Conservation (phyloP, 2,888 invertebrate species). For the Hyposoter dolosus region DNA sequence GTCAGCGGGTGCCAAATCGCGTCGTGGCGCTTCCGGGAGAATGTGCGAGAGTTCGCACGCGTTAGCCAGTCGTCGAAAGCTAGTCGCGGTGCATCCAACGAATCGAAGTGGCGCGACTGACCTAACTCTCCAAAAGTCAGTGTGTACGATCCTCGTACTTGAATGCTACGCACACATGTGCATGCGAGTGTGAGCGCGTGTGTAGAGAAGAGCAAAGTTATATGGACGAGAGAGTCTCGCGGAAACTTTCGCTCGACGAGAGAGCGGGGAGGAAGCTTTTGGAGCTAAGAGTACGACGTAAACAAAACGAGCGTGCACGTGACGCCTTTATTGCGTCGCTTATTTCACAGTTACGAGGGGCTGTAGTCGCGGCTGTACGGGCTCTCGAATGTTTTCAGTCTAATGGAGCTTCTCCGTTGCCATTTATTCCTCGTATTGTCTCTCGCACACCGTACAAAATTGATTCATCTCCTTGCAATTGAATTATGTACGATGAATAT, state of each 20-base stretch:
- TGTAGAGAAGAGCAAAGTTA: slow-evolving; percentile 27
- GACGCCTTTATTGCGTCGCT: slow-evolving; percentile 72
- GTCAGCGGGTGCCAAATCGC: slow-evolving; percentile 45
- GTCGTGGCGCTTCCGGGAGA: slow-evolving; percentile 57
- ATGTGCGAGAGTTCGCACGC: slow-evolving; percentile 35
- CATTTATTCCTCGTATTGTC: slow-evolving; percentile 40
- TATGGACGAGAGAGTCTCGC: slow-evolving; percentile 53
- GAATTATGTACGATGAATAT: background rate
- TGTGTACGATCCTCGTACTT: slow-evolving; percentile 38
- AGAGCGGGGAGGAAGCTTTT: slow-evolving; percentile 38
- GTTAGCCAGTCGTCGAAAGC: slow-evolving; percentile 14
- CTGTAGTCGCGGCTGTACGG: slow-evolving; percentile 42
- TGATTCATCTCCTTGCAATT: slow-evolving; percentile 17
- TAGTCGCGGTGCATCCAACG: slow-evolving; percentile 55
- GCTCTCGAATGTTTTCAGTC: slow-evolving; percentile 45
- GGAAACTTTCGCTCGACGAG: slow-evolving; percentile 67
- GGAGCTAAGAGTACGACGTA: slow-evolving; percentile 68
- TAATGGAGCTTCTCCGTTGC: slow-evolving; percentile 42
- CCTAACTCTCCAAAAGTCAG: slow-evolving; percentile 44
- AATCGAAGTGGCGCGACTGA: slow-evolving; percentile 57
- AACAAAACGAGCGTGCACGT: slow-evolving; percentile 72
- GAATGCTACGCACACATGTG: background rate
- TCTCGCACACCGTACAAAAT: slow-evolving; percentile 26
- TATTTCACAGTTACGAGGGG: slow-evolving; percentile 69
- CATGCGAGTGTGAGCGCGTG: background rate